Percentiles rank a stretch among this genome's conserved stretches.
phyloP scores from a whole-genome alignment of 2,888 invertebrate species.

The Encarsia formosa region DNA sequence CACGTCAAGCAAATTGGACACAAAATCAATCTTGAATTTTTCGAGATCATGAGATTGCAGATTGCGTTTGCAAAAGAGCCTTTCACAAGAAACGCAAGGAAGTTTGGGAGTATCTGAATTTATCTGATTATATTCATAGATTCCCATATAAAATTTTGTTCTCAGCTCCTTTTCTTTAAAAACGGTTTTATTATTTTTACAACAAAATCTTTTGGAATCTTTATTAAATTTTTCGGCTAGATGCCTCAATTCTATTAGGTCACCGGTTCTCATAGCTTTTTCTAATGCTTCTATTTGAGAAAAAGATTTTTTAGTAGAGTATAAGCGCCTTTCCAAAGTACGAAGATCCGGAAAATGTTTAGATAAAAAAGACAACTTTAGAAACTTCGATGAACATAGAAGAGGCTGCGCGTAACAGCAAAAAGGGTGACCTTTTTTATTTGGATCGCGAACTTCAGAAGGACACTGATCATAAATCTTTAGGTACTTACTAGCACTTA shows the following conservation, averaged over 20 bases:
- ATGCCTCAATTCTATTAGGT: background rate
- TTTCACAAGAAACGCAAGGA: slow-evolving; percentile 1
- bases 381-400: slow-evolving; percentile 1
- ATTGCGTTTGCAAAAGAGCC: background rate
- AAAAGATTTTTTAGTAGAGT: background rate
- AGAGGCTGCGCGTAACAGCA: slow-evolving; percentile 1
- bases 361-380: slow-evolving; percentile 1
- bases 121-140: background rate
- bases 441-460: background rate
- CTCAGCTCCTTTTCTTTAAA: background rate
- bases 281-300: background rate
- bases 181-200: background rate
- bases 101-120: background rate
- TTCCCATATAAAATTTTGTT: background rate
- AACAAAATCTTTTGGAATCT: background rate
- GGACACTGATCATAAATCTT: background rate
- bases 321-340: background rate
- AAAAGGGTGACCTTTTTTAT: background rate
- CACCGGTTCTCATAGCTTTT: background rate
- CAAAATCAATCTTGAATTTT: background rate
- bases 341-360: background rate
- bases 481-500: background rate
- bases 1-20: background rate
- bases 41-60: too few relatives aligned
- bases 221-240: background rate